Evolutionary conservation across 2,113 vertebrate species (phyloP), one percentile per base, ranked within the genome.

Genomic region (Ramphastos sulfuratus): DNA sequence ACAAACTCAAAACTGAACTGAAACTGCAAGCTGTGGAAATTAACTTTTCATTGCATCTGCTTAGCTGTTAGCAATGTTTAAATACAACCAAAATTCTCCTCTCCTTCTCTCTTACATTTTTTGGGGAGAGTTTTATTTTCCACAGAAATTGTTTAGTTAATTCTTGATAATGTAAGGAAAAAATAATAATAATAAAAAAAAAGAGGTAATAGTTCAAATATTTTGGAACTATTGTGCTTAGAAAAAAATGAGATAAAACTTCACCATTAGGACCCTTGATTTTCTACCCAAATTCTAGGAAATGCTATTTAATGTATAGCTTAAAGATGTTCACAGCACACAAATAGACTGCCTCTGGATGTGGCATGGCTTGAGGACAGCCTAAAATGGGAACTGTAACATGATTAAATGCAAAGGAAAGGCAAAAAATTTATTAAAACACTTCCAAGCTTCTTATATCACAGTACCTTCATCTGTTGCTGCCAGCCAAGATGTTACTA

Each of bases 371-470:
- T 63, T 89, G 56, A 82, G 46, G 4, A 2, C 60, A 76, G 52
- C 28, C 25, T 55, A 70, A 58, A n/a, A n/a, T 56, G 44, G 12
- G 76, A 94, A 75, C 79, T 90, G 85, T 90, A 85, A 60, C 73
- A 25, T 75, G 37, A 82, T 93, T 95, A 92, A 46, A 73, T 71
- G 11, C 9, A 82, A 91, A 86, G 48, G 60, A 84, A 96, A 86
- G 60, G 33, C 77, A 61, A 88, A 58, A 39, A 89, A 83, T 94
- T 87, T 89, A 83, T 94, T 83, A 76, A 58, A 91, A 93, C 31
- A 56, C 96, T 96, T 97, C 83, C 96, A 97, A 96, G 73, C 82
- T 94, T 96, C 91, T 97, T 87, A 96, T 73, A 96, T 42, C 55
- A 46, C 78, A 71, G 66, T 85, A 79, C 55, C 82, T 87, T 94